Conservation (phyloP, 1,140 invertebrate species). For the Muscidifurax raptorellus region DNA sequence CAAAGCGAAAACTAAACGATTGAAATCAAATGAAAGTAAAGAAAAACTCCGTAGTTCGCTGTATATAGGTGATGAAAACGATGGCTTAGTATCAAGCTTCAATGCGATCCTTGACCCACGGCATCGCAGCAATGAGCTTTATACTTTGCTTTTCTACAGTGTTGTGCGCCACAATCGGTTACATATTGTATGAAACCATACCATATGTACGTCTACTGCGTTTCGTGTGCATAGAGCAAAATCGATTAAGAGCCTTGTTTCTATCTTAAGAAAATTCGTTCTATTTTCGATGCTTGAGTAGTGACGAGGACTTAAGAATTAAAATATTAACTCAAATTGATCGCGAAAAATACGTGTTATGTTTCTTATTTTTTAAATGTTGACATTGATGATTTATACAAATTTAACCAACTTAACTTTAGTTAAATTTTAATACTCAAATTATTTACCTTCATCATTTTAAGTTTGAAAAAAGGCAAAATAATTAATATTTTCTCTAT, state of each 20-base stretch:
- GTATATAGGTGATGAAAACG: background rate
- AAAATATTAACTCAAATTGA: background rate
- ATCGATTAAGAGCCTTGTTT: constrained; percentile 31
- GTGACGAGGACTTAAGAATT: background rate
- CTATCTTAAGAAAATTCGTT: constrained; percentile 12
- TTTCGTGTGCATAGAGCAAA: constrained; percentile 14
- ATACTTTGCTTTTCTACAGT: constrained; percentile 19
- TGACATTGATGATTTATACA: no score
- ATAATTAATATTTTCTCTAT: no score
- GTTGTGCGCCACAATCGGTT: no score
- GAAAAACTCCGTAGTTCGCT: no score
- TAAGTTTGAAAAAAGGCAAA: no score
- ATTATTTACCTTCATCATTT: no score
- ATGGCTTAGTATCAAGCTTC: background rate
- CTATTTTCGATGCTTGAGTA: background rate
- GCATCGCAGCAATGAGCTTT: background rate
- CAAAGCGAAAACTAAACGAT: no score
- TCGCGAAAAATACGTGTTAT: background rate
- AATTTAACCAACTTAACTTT: no score
- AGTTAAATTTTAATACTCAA: no score
- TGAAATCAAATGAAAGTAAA: background rate
- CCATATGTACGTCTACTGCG: background rate
- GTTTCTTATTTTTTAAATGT: background rate
- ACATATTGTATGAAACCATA: background rate
- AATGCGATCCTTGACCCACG: background rate